phyloP scores from a whole-genome alignment of 2,888 invertebrate genomes.

The Synergus gifuensis region DNA sequence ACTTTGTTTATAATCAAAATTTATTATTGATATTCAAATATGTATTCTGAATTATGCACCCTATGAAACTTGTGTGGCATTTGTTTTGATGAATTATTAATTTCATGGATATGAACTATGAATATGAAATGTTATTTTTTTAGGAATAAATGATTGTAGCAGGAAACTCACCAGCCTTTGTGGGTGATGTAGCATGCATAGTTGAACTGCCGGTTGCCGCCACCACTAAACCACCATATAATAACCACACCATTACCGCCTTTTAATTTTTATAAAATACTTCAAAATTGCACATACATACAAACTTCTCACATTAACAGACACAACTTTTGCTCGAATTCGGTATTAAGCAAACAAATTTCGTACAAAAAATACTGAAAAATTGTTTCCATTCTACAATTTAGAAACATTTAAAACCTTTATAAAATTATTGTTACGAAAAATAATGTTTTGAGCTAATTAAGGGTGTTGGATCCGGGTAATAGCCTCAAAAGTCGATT shows the following conservation, averaged over 20 bases:
- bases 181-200: constrained; percentile 77
- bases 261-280: constrained; percentile 53
- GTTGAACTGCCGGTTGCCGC: constrained; percentile 74
- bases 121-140: constrained; percentile 15
- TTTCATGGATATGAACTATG: constrained; percentile 19
- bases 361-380: not conserved
- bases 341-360: not conserved
- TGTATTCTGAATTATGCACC: not conserved
- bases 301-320: not conserved
- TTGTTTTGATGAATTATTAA: not conserved
- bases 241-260: constrained; percentile 71
- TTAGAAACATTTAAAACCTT: not conserved
- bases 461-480: not conserved
- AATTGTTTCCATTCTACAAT: not conserved
- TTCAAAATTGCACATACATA: constrained; percentile 30
- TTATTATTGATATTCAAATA: not conserved
- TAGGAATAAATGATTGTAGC: constrained; percentile 59
- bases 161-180: constrained; percentile 75
- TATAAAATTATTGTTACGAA: not conserved
- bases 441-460: not conserved
- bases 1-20: not conserved
- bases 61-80: not conserved
- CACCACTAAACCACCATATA: constrained; percentile 76
- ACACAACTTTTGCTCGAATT: not conserved
- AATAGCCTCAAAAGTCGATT: not conserved